phyloP scores from a whole-genome alignment of 2,113 vertebrate genomes.

The Solea senegalensis region DNA sequence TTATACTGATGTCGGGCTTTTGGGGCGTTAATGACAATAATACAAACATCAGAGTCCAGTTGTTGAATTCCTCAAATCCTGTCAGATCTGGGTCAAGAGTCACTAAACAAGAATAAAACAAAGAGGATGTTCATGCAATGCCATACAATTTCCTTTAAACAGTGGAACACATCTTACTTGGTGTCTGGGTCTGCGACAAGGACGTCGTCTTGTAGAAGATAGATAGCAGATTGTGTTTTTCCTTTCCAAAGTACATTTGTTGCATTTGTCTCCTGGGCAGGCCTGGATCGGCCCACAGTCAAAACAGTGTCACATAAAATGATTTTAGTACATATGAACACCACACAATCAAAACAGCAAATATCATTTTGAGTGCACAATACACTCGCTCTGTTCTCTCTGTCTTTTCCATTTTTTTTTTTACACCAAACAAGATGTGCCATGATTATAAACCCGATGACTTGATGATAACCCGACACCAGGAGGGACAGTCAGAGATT shows the following conservation, averaged over 20 bases:
- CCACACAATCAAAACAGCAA: not conserved
- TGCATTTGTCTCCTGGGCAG: constrained; percentile 86
- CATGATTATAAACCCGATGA: not conserved
- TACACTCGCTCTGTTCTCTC: too few relatives aligned
- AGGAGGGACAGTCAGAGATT: not conserved
- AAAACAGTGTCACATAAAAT: not conserved
- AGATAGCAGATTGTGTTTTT: constrained; percentile 86
- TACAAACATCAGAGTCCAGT: too few relatives aligned
- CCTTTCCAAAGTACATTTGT: constrained; percentile 92
- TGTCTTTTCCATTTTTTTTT: too few relatives aligned
- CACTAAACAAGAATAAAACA: too few relatives aligned
- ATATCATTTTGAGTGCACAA: too few relatives aligned
- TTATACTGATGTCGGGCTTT: too few relatives aligned
- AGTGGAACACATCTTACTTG: constrained; percentile 77
- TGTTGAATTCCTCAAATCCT: too few relatives aligned
- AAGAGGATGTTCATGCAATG: too few relatives aligned
- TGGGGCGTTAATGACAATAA: too few relatives aligned
- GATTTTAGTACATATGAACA: not conserved
- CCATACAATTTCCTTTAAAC: not conserved
- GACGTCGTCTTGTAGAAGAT: constrained; percentile 88
- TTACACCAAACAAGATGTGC: too few relatives aligned
- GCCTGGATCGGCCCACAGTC: constrained; percentile 73
- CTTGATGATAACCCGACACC: not conserved
- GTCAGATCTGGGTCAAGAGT: too few relatives aligned
- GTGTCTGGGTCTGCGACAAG: constrained; percentile 91